Percentiles rank a stretch among this genome's conserved stretches.
phyloP scores from a whole-genome alignment of 2,113 vertebrate genomes.

The Phaethon lepturus region DNA sequence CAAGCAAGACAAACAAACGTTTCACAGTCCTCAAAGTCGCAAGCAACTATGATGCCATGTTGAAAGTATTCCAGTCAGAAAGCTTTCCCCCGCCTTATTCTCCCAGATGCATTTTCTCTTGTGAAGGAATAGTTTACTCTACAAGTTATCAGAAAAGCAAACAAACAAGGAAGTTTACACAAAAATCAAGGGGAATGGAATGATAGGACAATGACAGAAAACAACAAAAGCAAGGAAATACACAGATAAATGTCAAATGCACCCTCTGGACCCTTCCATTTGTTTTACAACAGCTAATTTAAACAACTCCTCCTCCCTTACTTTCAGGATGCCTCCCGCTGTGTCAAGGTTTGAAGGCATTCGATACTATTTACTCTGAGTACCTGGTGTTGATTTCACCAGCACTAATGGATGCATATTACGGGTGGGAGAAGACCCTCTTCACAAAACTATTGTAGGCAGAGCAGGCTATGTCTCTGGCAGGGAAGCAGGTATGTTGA shows the following conservation, averaged over 20 bases:
- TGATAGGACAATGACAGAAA: slow-evolving; percentile 63
- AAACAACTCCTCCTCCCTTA: slow-evolving; percentile 38
- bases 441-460: neutral
- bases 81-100: neutral
- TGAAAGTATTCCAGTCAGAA: slow-evolving; percentile 35
- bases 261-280: slow-evolving; percentile 49
- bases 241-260: slow-evolving; percentile 63
- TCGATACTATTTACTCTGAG: slow-evolving; percentile 32
- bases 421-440: neutral
- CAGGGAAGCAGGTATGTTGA: neutral
- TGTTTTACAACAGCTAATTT: slow-evolving; percentile 58
- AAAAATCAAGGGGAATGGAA: slow-evolving; percentile 67
- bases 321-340: slow-evolving; percentile 19
- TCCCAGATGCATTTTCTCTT: slow-evolving; percentile 36
- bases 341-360: slow-evolving; percentile 41
- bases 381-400: slow-evolving; percentile 46
- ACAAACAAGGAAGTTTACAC: slow-evolving; percentile 76
- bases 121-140: slow-evolving; percentile 36
- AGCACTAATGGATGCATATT: slow-evolving; percentile 7
- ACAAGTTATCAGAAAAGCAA: slow-evolving; percentile 72
- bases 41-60: slow-evolving; percentile 10
- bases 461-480: neutral
- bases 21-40: slow-evolving; percentile 31
- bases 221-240: slow-evolving; percentile 67
- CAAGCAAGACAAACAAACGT: slow-evolving; percentile 14